Evolutionary conservation across 64 coral and sea anemone genomes (phyloP).

Genomic region (Acropora tenuis): DNA sequence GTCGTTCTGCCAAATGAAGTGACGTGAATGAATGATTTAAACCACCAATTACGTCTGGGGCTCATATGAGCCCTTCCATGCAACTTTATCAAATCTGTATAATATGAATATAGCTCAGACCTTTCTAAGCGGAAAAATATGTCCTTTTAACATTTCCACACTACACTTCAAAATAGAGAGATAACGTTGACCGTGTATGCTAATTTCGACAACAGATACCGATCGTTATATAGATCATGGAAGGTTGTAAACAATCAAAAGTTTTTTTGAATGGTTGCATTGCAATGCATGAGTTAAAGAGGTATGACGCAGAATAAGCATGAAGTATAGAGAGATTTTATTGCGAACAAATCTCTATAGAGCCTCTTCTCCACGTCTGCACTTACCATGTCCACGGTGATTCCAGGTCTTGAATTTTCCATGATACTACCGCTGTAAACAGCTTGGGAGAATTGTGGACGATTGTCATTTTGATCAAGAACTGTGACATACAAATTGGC

Average conservation of each 20-base stretch:
- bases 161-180: not conserved
- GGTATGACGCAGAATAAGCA: not conserved
- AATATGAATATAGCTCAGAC: not conserved
- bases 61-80: too few relatives aligned
- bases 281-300: too few relatives aligned
- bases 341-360: too few relatives aligned
- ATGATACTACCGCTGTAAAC: slow-evolving; percentile 73
- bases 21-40: not conserved
- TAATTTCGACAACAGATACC: not conserved
- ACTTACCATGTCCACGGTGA: slow-evolving; percentile 66
- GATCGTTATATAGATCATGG: too few relatives aligned
- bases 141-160: not conserved
- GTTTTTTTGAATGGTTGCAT: too few relatives aligned
- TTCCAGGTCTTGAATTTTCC: slow-evolving; percentile 78
- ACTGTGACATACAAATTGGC: slow-evolving; percentile 79
- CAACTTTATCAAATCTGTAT: not conserved
- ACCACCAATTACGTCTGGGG: too few relatives aligned
- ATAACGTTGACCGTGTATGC: not conserved
- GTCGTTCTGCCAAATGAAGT: not conserved
- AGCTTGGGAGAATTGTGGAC: slow-evolving; percentile 68
- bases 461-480: slow-evolving; percentile 86
- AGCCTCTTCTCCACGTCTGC: too few relatives aligned
- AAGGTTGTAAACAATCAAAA: too few relatives aligned
- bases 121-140: not conserved
- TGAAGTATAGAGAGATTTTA: too few relatives aligned